Conservation (phyloP, 2,888 invertebrate genomes). For the Lithophane ornitopus region DNA sequence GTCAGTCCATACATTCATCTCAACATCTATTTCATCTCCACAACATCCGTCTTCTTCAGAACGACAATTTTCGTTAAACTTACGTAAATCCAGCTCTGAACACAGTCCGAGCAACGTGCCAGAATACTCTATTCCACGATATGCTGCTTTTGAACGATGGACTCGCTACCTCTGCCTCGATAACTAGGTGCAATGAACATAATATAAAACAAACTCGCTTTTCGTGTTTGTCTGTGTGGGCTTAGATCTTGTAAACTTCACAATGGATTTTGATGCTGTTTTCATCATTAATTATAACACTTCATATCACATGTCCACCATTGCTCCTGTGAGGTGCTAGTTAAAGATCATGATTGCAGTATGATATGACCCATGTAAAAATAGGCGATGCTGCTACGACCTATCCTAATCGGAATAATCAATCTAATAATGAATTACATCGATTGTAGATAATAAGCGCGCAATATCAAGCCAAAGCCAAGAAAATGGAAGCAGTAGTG, state of each 20-base stretch:
- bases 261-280: background rate
- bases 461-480: slow-evolving; percentile 78
- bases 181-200: background rate
- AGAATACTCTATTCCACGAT: background rate
- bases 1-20: background rate
- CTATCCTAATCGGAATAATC: background rate
- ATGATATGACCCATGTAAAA: background rate
- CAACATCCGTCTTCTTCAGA: background rate
- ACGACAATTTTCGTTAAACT: background rate
- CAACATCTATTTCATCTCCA: background rate
- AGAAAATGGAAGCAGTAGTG: slow-evolving; percentile 82
- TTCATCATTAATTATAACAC: background rate
- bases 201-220: background rate
- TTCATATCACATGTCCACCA: background rate
- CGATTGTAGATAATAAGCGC: slow-evolving; percentile 77
- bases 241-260: background rate
- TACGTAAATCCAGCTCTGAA: background rate
- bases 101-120: background rate
- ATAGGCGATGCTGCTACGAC: background rate
- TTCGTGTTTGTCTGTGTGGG: background rate
- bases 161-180: background rate
- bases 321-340: background rate
- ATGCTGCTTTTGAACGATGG: background rate
- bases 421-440: slow-evolving; percentile 12
- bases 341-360: background rate